Base-by-base conservation (phyloP, 2,113 vertebrate species). In the Callospermophilus lateralis region DNA sequence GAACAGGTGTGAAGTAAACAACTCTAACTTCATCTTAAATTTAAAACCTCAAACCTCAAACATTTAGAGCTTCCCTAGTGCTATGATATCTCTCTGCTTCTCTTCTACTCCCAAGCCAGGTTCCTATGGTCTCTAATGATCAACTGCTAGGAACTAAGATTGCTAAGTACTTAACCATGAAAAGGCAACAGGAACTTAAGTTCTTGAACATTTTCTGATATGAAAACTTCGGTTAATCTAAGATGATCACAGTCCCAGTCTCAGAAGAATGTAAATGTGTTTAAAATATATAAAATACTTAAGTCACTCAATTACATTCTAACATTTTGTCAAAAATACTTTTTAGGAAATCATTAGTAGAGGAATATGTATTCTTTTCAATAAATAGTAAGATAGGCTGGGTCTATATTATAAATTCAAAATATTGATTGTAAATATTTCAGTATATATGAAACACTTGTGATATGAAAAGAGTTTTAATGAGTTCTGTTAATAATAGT, bases 1-100 rank as follows among this genome's bases (percentile, higher is more conserved):
- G 26, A 94, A 89, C 68, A 97, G 96, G 84, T 90, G 83, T 90
- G 72, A 96, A 95, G 77, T 77, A 94, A 93, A 92, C 39, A 79
- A 90, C 24, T 79, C 32, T 30, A 84, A 37, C 34, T 30, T 84
- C n/a, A 67, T 77, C 42, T 95, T 96, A 81, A 76, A 78, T 96
- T 92, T 53, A n/a, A 61, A 81, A 39, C 51, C 67, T 53, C n/a
- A 61, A 81, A 39, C 51, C 67, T 67, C 58, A 73, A 80, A 67
- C n/a, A 53, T 48, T 68, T n/a, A n/a, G 61, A 67, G 4, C 10
- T 58, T 39, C 13, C 42, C 16, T 48, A 81, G 4, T n/a, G 45
- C 15, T 45, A 17, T 51, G 30, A 74, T 86, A 73, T 58, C 15
- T 63, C 34, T 8, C 34, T 67, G 34, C 42, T 84, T 86, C 37